These are phyloP conservation scores for Apotomis capreana DNA, from an alignment of 2,888 invertebrate species.

Conservation along the genomic window DNA sequence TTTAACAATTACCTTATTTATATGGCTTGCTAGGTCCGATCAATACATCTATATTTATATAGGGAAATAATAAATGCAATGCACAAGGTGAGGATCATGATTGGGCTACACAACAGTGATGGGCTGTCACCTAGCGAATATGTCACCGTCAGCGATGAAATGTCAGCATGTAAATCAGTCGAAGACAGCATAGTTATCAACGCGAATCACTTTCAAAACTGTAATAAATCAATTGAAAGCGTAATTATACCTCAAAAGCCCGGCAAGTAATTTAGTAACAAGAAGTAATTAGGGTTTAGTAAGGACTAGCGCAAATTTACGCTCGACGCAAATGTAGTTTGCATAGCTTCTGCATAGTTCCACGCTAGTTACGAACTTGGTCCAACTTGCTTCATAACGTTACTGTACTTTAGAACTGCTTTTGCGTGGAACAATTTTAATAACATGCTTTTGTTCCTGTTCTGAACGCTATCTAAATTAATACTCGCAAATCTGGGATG, in stretches of 20 bases:
- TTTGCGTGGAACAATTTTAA: conserved; percentile 38
- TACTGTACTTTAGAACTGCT: conserved; percentile 34
- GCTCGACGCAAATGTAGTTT: conserved; percentile 56
- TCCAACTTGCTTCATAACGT: conserved; percentile 37
- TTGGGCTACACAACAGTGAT: too few species aligned
- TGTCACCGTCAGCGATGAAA: too few species aligned
- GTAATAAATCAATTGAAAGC: conserved; percentile 50
- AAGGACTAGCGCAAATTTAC: conserved; percentile 54
- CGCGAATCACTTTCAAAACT: conserved; percentile 46
- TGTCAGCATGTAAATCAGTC: background rate
- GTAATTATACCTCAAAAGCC: conserved; percentile 52
- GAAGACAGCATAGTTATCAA: conserved; percentile 46
- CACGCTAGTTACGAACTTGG: conserved; percentile 43
- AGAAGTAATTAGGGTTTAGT: conserved; percentile 54
- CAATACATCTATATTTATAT: too few species aligned
- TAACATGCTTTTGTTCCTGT: conserved; percentile 37
- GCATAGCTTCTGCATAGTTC: conserved; percentile 56
- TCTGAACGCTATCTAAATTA: conserved; percentile 35
- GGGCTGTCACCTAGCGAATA: too few species aligned
- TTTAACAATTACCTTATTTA: too few species aligned
- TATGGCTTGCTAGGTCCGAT: too few species aligned
- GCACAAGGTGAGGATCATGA: too few species aligned
- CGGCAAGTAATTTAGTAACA: conserved; percentile 56
- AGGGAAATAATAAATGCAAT: too few species aligned
- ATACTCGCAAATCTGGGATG: conserved; percentile 40